phyloP scores from a whole-genome alignment of 2,888 invertebrate genomes.

The Leucophenga montana region DNA sequence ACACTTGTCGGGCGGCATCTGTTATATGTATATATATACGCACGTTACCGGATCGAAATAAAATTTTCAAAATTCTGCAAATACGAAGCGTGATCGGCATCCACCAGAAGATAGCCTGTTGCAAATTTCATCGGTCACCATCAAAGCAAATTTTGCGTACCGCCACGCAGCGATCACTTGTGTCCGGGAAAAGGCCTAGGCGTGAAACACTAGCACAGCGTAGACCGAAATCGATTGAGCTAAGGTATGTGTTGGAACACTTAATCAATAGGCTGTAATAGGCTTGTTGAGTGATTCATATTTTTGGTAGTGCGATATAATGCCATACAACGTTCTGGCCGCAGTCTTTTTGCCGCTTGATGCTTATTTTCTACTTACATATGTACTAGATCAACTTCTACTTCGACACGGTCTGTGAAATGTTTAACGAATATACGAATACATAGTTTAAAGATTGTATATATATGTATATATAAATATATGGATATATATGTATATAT shows the following conservation, averaged over 20 bases:
- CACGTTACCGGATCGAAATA: not conserved
- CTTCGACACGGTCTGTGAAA: too few relatives aligned
- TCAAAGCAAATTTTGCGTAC: constrained; percentile 25
- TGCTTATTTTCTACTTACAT: not conserved
- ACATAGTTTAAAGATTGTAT: too few relatives aligned
- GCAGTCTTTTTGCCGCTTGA: not conserved
- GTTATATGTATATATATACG: not conserved
- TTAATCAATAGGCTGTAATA: not conserved
- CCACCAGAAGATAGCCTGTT: constrained; percentile 46
- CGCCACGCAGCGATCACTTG: not conserved
- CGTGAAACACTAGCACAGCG: not conserved
- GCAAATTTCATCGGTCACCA: constrained; percentile 48
- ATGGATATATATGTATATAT: too few relatives aligned
- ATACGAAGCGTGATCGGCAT: constrained; percentile 46
- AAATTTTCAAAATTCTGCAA: constrained; percentile 42
- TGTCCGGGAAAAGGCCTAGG: not conserved
- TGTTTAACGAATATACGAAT: too few relatives aligned
- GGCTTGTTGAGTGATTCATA: not conserved
- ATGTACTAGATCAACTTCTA: too few relatives aligned
- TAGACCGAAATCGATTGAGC: constrained; percentile 3
- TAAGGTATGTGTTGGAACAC: constrained; percentile 25
- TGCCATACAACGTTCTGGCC: not conserved
- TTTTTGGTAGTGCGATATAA: not conserved
- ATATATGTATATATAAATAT: too few relatives aligned
- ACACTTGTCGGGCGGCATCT: constrained; percentile 10